Evolutionary conservation across 1,140 invertebrate species (phyloP), one percentile per base, ranked within the genome.

Genomic region (Ylistrum balloti): DNA sequence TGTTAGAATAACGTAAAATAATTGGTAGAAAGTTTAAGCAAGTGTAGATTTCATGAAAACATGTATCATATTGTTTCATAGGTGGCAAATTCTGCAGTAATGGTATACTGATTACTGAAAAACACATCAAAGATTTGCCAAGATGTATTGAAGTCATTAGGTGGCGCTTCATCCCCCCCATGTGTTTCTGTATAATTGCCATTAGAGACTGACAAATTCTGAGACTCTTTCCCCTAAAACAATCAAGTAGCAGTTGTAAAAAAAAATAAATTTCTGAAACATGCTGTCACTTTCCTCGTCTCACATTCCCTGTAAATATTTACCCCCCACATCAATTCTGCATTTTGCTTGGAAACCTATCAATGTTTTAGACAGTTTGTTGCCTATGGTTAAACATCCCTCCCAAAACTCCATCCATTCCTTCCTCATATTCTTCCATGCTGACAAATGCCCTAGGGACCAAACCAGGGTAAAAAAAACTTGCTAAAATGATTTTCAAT

Each of bases 351-450:
- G 22, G 22, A 74, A 74, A 9, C 56, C 22, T 74, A n/a, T 74
- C 56, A 74, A 74, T 74, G 56, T 74, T 74, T 74, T 74, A 11
- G 56, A 74, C 56, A 74, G 56, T 28, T 74, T 74, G 56, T 74
- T 74, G 56, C 56, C 56, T 17, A 74, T 28, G 28, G 56, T 74
- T 17, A 74, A 74, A 74, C 17, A 74, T 74, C 56, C 56, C 56
- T 28, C 56, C 56, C 56, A n/a, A 48, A 74, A 74, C 56, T 28
- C 13, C 56, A 74, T 74, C n/a, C 56, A 74, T 74, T 74, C 56
- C 3, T 74, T 74, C 56, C 22, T 11, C 56, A 74, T 74, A 74
- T 74, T 74, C 56, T n/a, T 28, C 56, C n/a, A 74, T 28, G n/a
- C n/a, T 74, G 56, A 74, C 56, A 74, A 74, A 22, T 74, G 56